Evolutionary conservation across 1,140 invertebrate species (phyloP).

Genomic region (Cydia amplana): DNA sequence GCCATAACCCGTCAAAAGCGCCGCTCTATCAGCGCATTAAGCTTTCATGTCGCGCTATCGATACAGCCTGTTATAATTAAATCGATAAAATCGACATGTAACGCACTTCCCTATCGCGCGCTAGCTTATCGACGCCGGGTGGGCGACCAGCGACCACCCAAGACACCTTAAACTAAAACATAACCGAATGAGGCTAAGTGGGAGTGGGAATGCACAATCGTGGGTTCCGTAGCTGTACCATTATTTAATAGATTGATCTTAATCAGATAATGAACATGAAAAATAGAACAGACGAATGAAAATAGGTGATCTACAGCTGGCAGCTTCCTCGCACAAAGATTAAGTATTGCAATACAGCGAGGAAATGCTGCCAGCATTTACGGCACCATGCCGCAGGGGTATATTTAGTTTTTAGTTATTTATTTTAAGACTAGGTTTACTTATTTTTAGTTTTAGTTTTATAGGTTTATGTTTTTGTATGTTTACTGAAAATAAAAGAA

Average conservation of each 20-base stretch:
- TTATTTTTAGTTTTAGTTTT: no score
- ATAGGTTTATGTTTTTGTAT: no score
- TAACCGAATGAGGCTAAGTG: neutral
- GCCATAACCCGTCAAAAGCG: slow-evolving; percentile 9
- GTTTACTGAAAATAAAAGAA: no score
- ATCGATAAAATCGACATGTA: slow-evolving; percentile 66
- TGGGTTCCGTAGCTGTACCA: neutral
- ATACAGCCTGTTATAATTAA: slow-evolving; percentile 65
- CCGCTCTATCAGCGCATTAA: slow-evolving; percentile 43
- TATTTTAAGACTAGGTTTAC: no score
- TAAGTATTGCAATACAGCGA: no score
- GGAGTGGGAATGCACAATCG: neutral
- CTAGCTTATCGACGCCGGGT: slow-evolving; percentile 59
- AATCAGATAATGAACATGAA: no score
- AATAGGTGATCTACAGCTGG: no score
- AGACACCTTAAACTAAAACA: slow-evolving; percentile 24
- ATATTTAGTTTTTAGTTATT: no score
- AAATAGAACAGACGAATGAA: no score
- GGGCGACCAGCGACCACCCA: slow-evolving; percentile 69
- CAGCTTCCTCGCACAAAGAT: no score
- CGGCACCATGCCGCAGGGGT: no score
- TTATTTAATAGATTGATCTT: neutral
- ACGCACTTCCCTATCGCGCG: slow-evolving; percentile 48
- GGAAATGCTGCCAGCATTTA: no score
- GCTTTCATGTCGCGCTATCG: slow-evolving; percentile 55